Conservation (phyloP, 1,140 invertebrate species). For the Cydia pomonella region DNA sequence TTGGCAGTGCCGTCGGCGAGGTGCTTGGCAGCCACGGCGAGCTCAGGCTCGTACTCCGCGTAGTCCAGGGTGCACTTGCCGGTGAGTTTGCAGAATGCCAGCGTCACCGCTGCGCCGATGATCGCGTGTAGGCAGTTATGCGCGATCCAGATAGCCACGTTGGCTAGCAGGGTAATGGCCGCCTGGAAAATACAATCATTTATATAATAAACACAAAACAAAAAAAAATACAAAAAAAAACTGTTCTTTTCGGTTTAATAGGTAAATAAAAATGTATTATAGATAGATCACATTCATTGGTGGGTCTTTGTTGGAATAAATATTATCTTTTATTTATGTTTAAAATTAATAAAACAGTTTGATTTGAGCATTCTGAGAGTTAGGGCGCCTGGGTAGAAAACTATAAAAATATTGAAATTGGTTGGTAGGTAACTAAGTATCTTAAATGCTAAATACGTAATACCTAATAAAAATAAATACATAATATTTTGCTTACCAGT, state of each 20-base stretch:
- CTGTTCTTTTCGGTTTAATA: no score
- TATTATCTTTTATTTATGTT: no score
- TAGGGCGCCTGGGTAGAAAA: no score
- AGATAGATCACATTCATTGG: no score
- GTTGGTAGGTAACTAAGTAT: no score
- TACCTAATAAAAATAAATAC: neutral
- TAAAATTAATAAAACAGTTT: no score
- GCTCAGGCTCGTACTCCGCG: neutral
- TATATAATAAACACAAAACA: neutral
- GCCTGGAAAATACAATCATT: conserved; percentile 17
- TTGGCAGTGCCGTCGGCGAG: conserved; percentile 1
- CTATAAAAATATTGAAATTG: neutral
- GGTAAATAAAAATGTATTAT: no score
- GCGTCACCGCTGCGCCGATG: conserved; percentile 18
- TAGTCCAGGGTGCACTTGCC: conserved; percentile 18
- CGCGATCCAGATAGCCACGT: conserved; percentile 20
- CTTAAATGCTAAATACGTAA: neutral
- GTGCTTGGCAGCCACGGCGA: neutral
- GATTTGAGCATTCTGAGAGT: no score
- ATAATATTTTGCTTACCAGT: conserved; percentile 15
- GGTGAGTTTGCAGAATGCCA: conserved; percentile 25
- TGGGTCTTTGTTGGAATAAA: no score
- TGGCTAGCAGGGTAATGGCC: neutral
- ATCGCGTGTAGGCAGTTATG: neutral
- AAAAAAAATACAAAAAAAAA: neutral